Percentiles rank a stretch among this genome's conserved stretches.
phyloP scores from a whole-genome alignment of 1,140 invertebrate genomes.

The Caenorhabditis elegans region WBcel235 BX284606.5:15943001-15943500 shows the following conservation, averaged over 20 bases:
- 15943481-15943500: not conserved
- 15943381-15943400: not conserved
- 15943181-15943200: not conserved
- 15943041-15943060: not conserved
- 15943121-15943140: not conserved
- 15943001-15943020: no score
- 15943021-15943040: no score
- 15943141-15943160: not conserved
- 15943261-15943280: constrained; percentile 14
- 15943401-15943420: not conserved
- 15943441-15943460: not conserved
- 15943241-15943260: not conserved
- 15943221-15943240: not conserved
- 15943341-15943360: not conserved
- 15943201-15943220: not conserved
- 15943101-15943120: not conserved
- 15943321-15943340: not conserved
- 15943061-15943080: not conserved
- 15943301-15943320: not conserved
- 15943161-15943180: not conserved
- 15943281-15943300: not conserved
- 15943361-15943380: not conserved
- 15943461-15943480: not conserved
- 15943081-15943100: no score
- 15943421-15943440: not conserved